phyloP scores from a whole-genome alignment of 1,140 invertebrate genomes.

The Marisa cornuarietis region DNA sequence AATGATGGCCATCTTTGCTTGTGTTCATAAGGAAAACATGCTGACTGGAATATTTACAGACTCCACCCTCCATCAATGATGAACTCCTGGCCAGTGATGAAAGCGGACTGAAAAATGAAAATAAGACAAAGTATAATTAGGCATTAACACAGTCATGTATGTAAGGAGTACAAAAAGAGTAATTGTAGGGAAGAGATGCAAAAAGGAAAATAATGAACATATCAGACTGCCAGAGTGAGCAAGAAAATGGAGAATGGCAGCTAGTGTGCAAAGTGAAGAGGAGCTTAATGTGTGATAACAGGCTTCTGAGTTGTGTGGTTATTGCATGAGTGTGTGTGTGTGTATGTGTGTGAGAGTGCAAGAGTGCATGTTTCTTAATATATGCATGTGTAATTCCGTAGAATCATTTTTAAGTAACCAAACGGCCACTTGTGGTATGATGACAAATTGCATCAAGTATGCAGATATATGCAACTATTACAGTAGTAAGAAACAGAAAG shows the following conservation, averaged over 20 bases:
- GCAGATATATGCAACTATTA: no score
- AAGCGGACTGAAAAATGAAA: slow-evolving; percentile 57
- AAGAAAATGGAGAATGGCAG: neutral
- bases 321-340: neutral
- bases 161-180: neutral
- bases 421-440: no score
- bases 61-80: slow-evolving; percentile 67
- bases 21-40: neutral
- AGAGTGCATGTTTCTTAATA: neutral
- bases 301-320: neutral
- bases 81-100: slow-evolving; percentile 63
- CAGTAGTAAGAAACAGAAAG: no score
- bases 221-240: neutral
- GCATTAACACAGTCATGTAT: no score
- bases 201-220: neutral
- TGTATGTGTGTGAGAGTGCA: neutral
- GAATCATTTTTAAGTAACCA: no score
- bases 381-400: neutral
- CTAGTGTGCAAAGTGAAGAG: neutral
- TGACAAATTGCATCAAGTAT: no score
- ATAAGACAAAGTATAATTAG: no score
- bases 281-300: neutral
- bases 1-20: neutral
- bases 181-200: neutral
- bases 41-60: slow-evolving; percentile 36